Base-by-base conservation (phyloP, 2,797 vertebrate genomes). In the Rallus crepitans region DNA sequence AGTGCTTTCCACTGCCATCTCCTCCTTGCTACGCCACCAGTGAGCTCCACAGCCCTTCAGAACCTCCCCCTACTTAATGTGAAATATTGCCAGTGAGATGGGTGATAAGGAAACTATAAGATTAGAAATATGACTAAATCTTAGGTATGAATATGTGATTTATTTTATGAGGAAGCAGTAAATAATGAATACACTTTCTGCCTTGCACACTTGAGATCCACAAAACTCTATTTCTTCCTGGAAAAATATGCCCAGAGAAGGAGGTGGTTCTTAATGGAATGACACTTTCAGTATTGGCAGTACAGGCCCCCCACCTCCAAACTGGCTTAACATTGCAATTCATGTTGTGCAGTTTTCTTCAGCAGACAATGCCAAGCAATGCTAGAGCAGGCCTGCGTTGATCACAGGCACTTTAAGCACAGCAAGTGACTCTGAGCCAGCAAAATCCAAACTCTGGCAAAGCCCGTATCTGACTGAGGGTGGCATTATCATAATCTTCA, bases 401-500 rank as follows among this genome's bases (percentile, higher is more conserved):
- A 82, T 80, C 60, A 52, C 0, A 3, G 86, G 64, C 4, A 4
- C 35, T 65, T 48, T 77, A 87, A 92, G 64, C 68, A 92, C 40
- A 78, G 50, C 19, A 65, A 68, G 33, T 76, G 70, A 84, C 42
- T 81, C 31, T 23, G 30, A 89, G 80, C 63, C 91, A 90, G 56
- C 10, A 93, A 91, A 95, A 94, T 63, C 60, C 64, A 72, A 79
- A 82, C 63, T 56, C 79, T 72, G 75, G 42, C 6, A 3, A 28
- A 77, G 79, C 79, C 78, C 77, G 72, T 76, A 71, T 89, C 78
- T 90, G 94, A 93, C 93, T 72, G 83, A 76, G 79, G 92, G 90
- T 66, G 73, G 78, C 87, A 93, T 96, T 94, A 96, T 64, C 57
- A 92, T 93, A 96, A 96, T 93, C 95, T 96, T 95, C 88, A 96